These are phyloP conservation scores for Himalopsyche tibetana DNA, from an alignment of 2,888 invertebrate species.

Conservation along the genomic window DNA sequence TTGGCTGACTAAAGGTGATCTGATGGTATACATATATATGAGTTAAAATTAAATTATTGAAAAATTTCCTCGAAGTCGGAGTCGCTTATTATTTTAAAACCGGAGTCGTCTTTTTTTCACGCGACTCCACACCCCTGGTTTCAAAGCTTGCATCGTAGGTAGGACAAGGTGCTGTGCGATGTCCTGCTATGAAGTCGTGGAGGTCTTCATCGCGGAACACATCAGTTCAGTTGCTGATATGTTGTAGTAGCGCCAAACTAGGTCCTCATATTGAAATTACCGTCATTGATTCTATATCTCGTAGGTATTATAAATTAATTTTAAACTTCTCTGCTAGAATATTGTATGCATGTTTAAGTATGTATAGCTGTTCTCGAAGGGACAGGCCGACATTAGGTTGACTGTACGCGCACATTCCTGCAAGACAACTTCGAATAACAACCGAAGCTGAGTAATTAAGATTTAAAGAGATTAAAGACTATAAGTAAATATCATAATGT, in stretches of 20 bases:
- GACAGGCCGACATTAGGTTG: conserved; percentile 26
- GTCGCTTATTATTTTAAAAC: too few relatives aligned
- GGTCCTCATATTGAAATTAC: conserved; percentile 8
- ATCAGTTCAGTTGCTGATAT: background rate
- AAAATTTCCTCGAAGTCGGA: too few relatives aligned
- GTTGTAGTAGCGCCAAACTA: background rate
- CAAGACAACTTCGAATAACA: background rate
- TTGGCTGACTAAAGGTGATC: too few relatives aligned
- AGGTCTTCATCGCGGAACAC: background rate
- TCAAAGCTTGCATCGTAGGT: too few relatives aligned
- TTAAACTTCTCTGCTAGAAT: background rate
- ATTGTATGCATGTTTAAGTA: conserved; percentile 19
- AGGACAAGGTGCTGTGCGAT: too few relatives aligned
- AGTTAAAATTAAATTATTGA: too few relatives aligned
- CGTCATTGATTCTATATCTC: conserved; percentile 4
- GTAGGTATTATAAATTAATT: conserved; percentile 28
- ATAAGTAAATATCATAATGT: too few relatives aligned
- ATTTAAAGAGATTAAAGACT: too few relatives aligned
- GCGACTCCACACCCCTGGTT: too few relatives aligned
- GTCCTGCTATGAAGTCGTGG: background rate
- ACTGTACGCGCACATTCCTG: conserved; percentile 31
- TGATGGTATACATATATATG: too few relatives aligned
- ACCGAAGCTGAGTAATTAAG: background rate
- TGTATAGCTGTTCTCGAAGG: conserved; percentile 10
- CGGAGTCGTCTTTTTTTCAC: too few relatives aligned